Percentiles rank a stretch among this genome's conserved stretches.
Evolutionary conservation across 2,797 vertebrate genomes (phyloP).

Genomic region (Staurois parvus): DNA sequence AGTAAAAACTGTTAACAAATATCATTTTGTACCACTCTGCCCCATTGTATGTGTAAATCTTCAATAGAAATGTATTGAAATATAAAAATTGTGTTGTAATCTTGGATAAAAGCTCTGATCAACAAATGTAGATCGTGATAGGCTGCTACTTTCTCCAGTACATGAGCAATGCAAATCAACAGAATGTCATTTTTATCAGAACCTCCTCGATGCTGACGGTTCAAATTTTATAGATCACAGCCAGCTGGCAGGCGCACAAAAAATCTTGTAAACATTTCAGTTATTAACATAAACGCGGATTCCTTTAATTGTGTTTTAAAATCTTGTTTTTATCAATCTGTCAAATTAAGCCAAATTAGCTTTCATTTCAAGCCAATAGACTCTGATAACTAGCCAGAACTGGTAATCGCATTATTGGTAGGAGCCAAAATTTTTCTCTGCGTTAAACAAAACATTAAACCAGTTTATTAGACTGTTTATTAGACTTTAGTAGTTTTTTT

Average conservation of each 20-base stretch:
- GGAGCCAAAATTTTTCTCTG: conserved; percentile 24
- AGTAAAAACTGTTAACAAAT: too few species aligned
- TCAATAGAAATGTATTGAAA: too few species aligned
- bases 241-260: conserved; percentile 40
- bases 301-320: conserved; percentile 41
- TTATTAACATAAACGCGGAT: conserved; percentile 36
- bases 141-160: not conserved
- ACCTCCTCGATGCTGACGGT: conserved; percentile 11
- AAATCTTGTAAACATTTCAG: conserved; percentile 37
- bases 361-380: conserved; percentile 53
- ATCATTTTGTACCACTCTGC: too few species aligned
- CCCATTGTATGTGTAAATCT: too few species aligned
- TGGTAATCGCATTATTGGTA: conserved; percentile 29
- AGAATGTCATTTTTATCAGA: conserved; percentile 8
- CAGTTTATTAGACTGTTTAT: not conserved
- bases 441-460: conserved; percentile 10
- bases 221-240: conserved; percentile 8
- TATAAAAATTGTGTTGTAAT: too few species aligned
- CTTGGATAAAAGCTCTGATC: not conserved
- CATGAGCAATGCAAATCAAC: not conserved
- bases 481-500: not conserved
- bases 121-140: not conserved
- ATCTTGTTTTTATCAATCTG: conserved; percentile 47
- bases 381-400: conserved; percentile 32
- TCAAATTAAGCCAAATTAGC: conserved; percentile 53